Conservation (phyloP, 2,113 vertebrate genomes). For the Maccullochella peelii region DNA sequence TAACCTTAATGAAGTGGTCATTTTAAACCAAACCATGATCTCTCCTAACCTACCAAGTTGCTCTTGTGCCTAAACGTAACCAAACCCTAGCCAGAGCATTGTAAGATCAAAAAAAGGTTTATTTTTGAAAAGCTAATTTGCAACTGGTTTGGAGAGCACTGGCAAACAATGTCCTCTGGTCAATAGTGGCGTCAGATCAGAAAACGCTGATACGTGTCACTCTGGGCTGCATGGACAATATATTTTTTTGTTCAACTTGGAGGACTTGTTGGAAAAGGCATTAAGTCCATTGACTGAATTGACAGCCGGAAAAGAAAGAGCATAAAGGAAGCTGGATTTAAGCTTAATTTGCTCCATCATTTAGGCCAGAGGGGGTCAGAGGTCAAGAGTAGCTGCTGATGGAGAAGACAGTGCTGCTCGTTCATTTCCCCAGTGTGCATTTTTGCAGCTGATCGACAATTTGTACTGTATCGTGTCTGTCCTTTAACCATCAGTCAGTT, state of each 20-base stretch:
- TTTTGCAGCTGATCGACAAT: neutral
- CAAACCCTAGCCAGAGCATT: neutral
- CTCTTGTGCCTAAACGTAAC: neutral
- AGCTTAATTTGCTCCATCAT: neutral
- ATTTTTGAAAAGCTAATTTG: neutral
- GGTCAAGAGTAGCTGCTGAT: neutral
- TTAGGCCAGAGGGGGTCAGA: neutral
- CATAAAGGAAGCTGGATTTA: too few species aligned
- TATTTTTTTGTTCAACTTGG: neutral
- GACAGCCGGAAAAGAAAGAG: too few species aligned
- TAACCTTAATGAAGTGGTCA: neutral
- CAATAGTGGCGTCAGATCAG: neutral
- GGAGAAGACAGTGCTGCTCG: neutral
- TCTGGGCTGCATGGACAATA: too few species aligned
- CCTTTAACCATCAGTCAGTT: constrained; percentile 10
- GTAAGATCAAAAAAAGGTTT: neutral
- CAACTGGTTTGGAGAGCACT: neutral
- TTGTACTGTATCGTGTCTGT: constrained; percentile 11
- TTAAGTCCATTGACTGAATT: neutral
- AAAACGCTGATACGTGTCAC: neutral
- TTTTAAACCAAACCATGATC: too few species aligned
- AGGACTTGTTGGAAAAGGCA: neutral
- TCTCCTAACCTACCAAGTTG: neutral
- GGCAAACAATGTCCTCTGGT: neutral
- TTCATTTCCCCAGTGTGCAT: neutral